Base-by-base conservation (phyloP, 2,888 invertebrate genomes). In the Erebia palarica region DNA sequence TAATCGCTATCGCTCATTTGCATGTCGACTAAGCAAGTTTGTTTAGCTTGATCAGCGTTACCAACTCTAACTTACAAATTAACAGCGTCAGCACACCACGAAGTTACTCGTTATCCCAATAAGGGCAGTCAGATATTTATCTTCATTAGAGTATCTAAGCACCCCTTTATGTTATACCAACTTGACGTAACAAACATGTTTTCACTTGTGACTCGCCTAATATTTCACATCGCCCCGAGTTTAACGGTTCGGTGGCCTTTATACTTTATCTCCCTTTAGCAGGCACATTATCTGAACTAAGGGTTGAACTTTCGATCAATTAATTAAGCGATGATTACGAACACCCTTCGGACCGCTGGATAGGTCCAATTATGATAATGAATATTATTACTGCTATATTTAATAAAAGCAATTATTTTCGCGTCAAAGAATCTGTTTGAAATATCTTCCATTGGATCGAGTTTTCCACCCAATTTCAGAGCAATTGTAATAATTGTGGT, bases 301-400 rank as follows among this genome's bases (percentile, higher is more conserved):
- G 90, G 91, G 90, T 85, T 89, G 86, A 91, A 90, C 86, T 92
- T 92, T 91, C 91, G 85, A 93, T 93, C 91, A 91, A 92, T 93
- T 93, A 92, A 92, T 93, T 92, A 91, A 84, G 83, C 86, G 85
- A 84, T 89, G 89, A 90, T 90, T 90, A 89, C 83, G 81, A 83
- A 82, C 84, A 77, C 88, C 82, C 85, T 79, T 75, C 85, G 86
- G 87, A 84, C 83, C 81, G 73, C 78, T 77, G 85, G 83, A 84
- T 85, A 84, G 82, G 81, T 84, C 74, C 84, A 83, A 88, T 89
- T 88, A 89, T 84, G 83, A 84, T 89, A 88, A 86, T 86, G 82
- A 84, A 87, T 86, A 86, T 86, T 86, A 88, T 87, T 83, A 87
- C 79, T 76, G 79, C 78, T 80, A 84, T 83, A 87, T 88, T 87